Evolutionary conservation across 2,888 invertebrate species (phyloP).

Genomic region (Lochmaea crataegi): DNA sequence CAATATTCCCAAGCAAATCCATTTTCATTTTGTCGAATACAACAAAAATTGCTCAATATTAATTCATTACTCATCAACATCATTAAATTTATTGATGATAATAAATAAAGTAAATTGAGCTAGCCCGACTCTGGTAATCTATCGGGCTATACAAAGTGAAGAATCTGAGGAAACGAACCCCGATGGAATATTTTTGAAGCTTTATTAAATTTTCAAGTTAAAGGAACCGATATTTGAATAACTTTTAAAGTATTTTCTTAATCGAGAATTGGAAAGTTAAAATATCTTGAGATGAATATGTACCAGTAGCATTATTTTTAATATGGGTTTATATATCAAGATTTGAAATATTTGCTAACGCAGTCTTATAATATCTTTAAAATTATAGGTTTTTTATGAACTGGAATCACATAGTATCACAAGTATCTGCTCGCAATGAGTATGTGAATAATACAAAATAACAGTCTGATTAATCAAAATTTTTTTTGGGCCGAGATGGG

Average conservation of each 20-base stretch:
- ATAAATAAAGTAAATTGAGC: background rate
- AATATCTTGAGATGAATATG: background rate
- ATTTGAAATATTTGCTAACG: too few species aligned
- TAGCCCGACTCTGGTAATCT: background rate
- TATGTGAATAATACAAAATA: too few species aligned
- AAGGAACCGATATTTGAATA: slow-evolving; percentile 10
- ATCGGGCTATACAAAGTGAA: background rate
- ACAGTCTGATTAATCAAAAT: too few species aligned
- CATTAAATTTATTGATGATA: background rate
- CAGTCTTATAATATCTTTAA: too few species aligned
- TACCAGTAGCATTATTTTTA: background rate
- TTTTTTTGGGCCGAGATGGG: too few species aligned
- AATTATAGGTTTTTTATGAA: too few species aligned
- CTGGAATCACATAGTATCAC: too few species aligned
- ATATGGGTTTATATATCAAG: background rate
- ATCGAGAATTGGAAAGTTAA: background rate
- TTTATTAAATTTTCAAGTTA: slow-evolving; percentile 6
- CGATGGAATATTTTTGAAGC: background rate
- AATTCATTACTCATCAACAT: background rate
- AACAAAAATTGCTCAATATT: background rate
- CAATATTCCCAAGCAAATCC: too few species aligned
- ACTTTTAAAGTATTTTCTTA: slow-evolving; percentile 1
- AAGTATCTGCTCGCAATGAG: too few species aligned
- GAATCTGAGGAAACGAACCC: background rate
- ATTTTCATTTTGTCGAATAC: background rate